phyloP scores from a whole-genome alignment of 2,797 vertebrate species.

The Dipus sagitta region DNA sequence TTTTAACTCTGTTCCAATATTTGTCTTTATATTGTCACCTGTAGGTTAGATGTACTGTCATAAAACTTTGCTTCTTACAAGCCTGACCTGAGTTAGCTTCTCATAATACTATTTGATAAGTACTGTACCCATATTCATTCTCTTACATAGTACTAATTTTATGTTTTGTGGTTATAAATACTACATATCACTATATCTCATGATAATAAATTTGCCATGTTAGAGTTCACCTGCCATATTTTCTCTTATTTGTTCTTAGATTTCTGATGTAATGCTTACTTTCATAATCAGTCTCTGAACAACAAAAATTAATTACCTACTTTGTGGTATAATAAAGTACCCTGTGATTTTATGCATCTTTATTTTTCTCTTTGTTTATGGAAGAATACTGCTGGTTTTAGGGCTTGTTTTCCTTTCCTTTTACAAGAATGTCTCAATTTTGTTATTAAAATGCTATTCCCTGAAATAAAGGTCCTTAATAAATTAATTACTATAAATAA shows the following conservation, averaged over 20 bases:
- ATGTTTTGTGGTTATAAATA: no score
- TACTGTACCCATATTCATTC: no score
- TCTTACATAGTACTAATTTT: no score
- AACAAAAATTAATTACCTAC: neutral
- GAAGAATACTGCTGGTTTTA: neutral
- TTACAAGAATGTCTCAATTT: neutral
- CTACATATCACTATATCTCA: no score
- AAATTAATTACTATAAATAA: slow-evolving; percentile 1
- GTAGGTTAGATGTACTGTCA: neutral
- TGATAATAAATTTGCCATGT: no score
- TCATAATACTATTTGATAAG: neutral
- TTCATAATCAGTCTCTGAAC: neutral
- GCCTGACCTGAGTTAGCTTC: neutral
- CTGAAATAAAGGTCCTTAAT: slow-evolving; percentile 31
- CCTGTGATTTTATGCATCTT: neutral
- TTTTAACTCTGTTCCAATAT: neutral
- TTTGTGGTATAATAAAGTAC: slow-evolving; percentile 41
- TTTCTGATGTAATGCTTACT: neutral
- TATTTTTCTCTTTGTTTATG: slow-evolving; percentile 18
- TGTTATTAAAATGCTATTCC: neutral
- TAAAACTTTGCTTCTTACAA: neutral
- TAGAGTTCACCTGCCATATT: neutral
- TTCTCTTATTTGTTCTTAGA: slow-evolving; percentile 1
- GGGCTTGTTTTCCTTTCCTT: neutral
- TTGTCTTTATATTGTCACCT: slow-evolving; percentile 9